Conservation (phyloP, 2,888 invertebrate genomes). For the Isoperla grammatica region DNA sequence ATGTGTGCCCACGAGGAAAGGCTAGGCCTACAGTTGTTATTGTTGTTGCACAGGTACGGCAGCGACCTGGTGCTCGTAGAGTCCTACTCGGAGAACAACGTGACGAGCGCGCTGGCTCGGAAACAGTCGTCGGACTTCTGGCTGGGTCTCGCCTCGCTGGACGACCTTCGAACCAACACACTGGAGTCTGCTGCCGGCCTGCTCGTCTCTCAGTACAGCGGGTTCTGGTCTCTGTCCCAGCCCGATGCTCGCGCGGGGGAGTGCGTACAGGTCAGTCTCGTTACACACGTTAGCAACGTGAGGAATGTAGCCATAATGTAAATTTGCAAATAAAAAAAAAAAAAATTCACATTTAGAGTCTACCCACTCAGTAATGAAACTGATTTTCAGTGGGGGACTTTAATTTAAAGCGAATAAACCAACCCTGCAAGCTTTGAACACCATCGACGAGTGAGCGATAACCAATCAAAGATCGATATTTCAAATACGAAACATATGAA, state of each 20-base stretch:
- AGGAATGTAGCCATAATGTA: slow-evolving; percentile 32
- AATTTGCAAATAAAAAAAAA: no score
- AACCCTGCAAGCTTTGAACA: no score
- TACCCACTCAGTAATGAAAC: no score
- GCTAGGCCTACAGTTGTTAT: no score
- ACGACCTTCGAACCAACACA: slow-evolving; percentile 90
- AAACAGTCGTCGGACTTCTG: slow-evolving; percentile 62
- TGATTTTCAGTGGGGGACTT: no score
- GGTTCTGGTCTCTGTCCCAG: slow-evolving; percentile 87
- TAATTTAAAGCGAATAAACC: no score
- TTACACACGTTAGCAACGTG: no score
- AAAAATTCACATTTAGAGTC: no score
- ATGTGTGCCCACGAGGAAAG: no score
- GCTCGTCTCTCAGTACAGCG: slow-evolving; percentile 85
- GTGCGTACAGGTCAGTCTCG: slow-evolving; percentile 61
- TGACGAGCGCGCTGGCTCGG: slow-evolving; percentile 71
- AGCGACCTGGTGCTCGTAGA: slow-evolving; percentile 91
- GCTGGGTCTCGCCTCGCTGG: slow-evolving; percentile 84
- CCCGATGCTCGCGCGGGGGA: slow-evolving; percentile 83
- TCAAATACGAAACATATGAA: no score
- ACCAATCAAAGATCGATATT: no score
- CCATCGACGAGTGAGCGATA: no score
- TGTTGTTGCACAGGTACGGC: slow-evolving; percentile 68
- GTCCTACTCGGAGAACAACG: slow-evolving; percentile 85
- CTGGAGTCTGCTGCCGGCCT: slow-evolving; percentile 88